phyloP scores from a whole-genome alignment of 1,140 invertebrate genomes.

The Lasioglossum albipes region DNA sequence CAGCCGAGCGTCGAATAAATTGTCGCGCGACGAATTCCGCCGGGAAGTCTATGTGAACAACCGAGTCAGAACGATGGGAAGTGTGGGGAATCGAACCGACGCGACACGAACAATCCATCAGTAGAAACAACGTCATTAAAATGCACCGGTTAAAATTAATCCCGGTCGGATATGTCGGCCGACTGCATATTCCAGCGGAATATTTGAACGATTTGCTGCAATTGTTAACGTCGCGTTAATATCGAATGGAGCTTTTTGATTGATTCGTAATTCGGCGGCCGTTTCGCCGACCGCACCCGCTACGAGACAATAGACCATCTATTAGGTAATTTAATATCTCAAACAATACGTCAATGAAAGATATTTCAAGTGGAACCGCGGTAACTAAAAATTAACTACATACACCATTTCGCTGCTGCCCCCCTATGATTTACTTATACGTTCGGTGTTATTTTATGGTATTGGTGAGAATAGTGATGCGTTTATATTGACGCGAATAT shows the following conservation, averaged over 20 bases:
- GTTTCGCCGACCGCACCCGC: too few relatives aligned
- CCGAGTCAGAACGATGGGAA: not conserved
- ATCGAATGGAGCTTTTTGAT: constrained; percentile 3
- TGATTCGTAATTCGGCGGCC: too few relatives aligned
- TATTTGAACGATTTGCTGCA: constrained; percentile 17
- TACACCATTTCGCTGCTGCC: too few relatives aligned
- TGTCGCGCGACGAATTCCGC: constrained; percentile 25
- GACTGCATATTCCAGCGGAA: constrained; percentile 3
- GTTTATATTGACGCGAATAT: too few relatives aligned
- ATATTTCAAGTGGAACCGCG: too few relatives aligned
- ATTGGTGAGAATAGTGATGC: too few relatives aligned
- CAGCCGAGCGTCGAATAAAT: constrained; percentile 17
- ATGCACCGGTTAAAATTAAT: constrained; percentile 39
- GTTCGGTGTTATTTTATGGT: too few relatives aligned
- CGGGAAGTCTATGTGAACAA: not conserved
- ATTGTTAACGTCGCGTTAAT: constrained; percentile 18
- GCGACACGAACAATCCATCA: constrained; percentile 48
- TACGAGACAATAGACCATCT: too few relatives aligned
- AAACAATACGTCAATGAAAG: too few relatives aligned
- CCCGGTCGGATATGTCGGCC: not conserved
- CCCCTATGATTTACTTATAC: too few relatives aligned
- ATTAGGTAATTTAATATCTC: too few relatives aligned
- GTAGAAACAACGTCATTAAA: constrained; percentile 47
- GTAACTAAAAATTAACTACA: too few relatives aligned
- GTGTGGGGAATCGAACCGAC: constrained; percentile 8